phyloP scores from a whole-genome alignment of 2,888 invertebrate genomes.

The Sphaerophoria taeniata region DNA sequence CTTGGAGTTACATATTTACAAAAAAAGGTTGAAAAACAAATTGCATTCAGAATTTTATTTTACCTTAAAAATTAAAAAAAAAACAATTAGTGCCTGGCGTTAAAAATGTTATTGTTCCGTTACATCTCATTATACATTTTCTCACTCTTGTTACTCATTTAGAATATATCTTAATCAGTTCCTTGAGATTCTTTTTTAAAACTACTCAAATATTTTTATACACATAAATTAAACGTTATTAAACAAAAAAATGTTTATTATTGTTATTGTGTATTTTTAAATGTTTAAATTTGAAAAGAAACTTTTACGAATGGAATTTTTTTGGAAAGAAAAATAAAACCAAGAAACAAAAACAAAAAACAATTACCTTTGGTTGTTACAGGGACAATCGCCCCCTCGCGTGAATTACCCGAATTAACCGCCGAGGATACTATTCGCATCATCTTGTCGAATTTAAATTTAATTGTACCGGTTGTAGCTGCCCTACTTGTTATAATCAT shows the following conservation, averaged over 20 bases:
- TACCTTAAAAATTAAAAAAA: slow-evolving; percentile 18
- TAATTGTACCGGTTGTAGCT: slow-evolving; percentile 96
- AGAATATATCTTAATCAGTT: slow-evolving; percentile 64
- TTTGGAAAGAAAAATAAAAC: slow-evolving; percentile 50
- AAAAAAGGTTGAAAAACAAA: slow-evolving; percentile 69
- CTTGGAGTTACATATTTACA: slow-evolving; percentile 58
- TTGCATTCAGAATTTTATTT: slow-evolving; percentile 69
- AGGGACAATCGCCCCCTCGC: slow-evolving; percentile 97
- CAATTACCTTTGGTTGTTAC: slow-evolving; percentile 86
- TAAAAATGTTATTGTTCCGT: slow-evolving; percentile 63
- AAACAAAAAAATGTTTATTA: slow-evolving; percentile 61
- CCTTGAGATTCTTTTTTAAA: slow-evolving; percentile 34
- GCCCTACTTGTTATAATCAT: slow-evolving; percentile 96
- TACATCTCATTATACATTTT: slow-evolving; percentile 25
- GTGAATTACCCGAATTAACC: slow-evolving; percentile 90
- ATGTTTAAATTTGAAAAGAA: slow-evolving; percentile 44
- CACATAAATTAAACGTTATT: slow-evolving; percentile 44
- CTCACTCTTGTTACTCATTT: slow-evolving; percentile 69
- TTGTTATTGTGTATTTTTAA: slow-evolving; percentile 71
- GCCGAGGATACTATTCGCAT: slow-evolving; percentile 93
- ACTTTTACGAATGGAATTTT: slow-evolving; percentile 45
- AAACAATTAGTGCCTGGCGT: slow-evolving; percentile 65
- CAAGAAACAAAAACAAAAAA: slow-evolving; percentile 63
- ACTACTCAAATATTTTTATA: slow-evolving; percentile 32
- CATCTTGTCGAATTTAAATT: slow-evolving; percentile 94